Evolutionary conservation across 2,113 vertebrate species (phyloP), one percentile per base, ranked within the genome.

Genomic region (Xiphophorus couchianus): DNA sequence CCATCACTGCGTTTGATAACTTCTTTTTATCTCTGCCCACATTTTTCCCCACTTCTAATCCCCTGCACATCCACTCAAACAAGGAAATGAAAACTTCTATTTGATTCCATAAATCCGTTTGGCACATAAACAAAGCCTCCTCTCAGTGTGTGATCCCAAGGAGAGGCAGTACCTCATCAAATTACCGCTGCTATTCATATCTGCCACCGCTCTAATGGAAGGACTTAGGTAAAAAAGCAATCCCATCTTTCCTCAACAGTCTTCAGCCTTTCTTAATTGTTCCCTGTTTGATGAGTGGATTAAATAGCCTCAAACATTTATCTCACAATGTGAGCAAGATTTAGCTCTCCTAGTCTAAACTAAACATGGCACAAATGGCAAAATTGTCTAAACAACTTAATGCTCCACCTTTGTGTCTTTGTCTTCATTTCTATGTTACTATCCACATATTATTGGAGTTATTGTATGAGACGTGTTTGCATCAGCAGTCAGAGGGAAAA

Each of bases 71-170:
- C 76, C 48, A 84, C 80, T 90, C 78, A 88, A 93, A 93, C 89
- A 93, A 90, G 90, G 88, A 92, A 93, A 94, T 92, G 81, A 93
- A 93, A 91, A 90, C 76, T 86, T 92, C 77, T 91, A 82, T 88
- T 90, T 90, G 89, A 91, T 92, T 91, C 90, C 88, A 91, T 90
- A 91, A 94, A 93, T 93, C 93, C 92, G 81, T 93, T 86, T 93
- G 91, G 92, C 91, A 88, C 72, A 9, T 92, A 85, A 92, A 94
- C 93, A 93, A 93, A 93, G 92, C 85, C 80, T 87, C 69, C 80
- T 88, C 90, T 92, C 92, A 89, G 74, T 86, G 84, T 89, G 85
- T 84, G 85, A 88, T 90, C 87, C 87, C 75, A 83, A 82, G 82
- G 83, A 84, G 84, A 90, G 78, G 84, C 85, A 84, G 85, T 35